Evolutionary conservation across 2,113 vertebrate genomes (phyloP).

Genomic region (Cranoglanis bouderius): DNA sequence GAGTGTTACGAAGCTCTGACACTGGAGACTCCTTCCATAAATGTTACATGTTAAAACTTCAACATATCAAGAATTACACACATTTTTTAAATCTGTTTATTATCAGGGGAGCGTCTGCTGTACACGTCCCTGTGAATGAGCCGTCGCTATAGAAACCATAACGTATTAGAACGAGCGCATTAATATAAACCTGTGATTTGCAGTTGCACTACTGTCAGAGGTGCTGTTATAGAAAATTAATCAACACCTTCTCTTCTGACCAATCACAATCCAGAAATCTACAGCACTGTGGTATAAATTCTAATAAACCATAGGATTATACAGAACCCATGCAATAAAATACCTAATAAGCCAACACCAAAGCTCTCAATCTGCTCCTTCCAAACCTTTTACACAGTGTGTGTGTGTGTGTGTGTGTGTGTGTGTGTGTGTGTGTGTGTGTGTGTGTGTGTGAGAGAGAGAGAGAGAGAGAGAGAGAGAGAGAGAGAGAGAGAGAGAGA

Average conservation of each 20-base stretch:
- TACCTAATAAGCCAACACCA: background rate
- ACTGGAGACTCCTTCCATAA: background rate
- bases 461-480: too few relatives aligned
- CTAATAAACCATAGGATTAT: background rate
- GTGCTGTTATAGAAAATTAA: background rate
- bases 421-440: background rate
- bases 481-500: background rate
- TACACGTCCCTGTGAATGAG: background rate
- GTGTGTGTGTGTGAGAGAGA: background rate
- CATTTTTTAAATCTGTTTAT: too few relatives aligned
- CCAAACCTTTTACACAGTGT: background rate
- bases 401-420: background rate
- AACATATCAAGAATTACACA: background rate
- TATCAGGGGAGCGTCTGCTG: background rate
- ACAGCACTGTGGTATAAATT: background rate
- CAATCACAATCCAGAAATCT: background rate
- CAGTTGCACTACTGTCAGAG: background rate
- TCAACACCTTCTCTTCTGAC: background rate
- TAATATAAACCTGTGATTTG: background rate
- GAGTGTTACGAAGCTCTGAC: background rate
- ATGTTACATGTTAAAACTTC: background rate
- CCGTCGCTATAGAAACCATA: background rate
- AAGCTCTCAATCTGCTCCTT: background rate
- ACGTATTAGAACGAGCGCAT: background rate
- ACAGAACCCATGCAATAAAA: background rate